Base-by-base conservation (phyloP, 1,140 invertebrate species). In the Pogonus chalceus region DNA sequence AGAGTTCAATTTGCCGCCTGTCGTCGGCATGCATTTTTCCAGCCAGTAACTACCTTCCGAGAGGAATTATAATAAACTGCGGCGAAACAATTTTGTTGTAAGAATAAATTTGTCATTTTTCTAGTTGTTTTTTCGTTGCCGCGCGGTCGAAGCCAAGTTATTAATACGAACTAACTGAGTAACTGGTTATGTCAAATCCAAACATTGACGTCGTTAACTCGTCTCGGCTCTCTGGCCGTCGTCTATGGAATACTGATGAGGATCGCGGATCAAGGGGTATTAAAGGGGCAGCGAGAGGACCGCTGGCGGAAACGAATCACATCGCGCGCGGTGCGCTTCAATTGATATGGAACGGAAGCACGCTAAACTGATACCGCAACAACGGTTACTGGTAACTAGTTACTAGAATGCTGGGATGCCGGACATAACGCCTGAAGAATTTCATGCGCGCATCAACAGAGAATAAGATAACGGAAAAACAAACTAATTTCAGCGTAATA, bases 161-260 rank as follows among this genome's bases (percentile, higher is more conserved):
- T 69, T 69, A 69, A 69, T 69, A 69, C 63, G 65, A 64, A 68
- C 66, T 69, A 69, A 69, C 68, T 69, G 68, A 68, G 65, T 69
- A 69, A 69, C 68, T 69, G 68, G 68, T 69, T 69, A 69, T 69
- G 68, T 69, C 68, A 69, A 69, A 69, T 59, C 68, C 68, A 69
- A 69, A 65, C 65, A 66, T 66, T 59, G 65, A 55, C 63, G 54
- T 67, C 65, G 65, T 67, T 66, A 67, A 62, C 58, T 49, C 56
- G 56, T 57, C 53, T 57, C 59, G 49, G 47, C 55, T 51, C 51
- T 47, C 52, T 35, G 47, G 46, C 46, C 56, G 37, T 49, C 56
- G 61, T 49, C 59, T 55, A 52, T 56, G 60, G 67, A 69, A 69
- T 69, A 69, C 67, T 69, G 65, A 69, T 69, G 65, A 69, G 63